Conservation (phyloP, 1,140 invertebrate genomes). For the Drosophila kanapiae region DNA sequence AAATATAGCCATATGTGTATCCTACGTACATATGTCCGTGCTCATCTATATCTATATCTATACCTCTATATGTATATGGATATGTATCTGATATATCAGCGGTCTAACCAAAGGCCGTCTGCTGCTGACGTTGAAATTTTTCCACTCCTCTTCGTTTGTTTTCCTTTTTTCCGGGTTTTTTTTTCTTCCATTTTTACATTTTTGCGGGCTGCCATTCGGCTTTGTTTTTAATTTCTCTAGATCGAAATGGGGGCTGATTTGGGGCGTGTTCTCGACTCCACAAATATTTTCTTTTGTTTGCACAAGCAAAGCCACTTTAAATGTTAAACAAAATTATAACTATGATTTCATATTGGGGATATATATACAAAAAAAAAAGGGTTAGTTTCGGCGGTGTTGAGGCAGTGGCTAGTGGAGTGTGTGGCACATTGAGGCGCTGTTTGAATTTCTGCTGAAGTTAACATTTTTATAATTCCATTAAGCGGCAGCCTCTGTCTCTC, state of each 20-base stretch:
- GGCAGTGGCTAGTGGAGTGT: slow-evolving; percentile 36
- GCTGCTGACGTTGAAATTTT: slow-evolving; percentile 58
- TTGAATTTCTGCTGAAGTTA: slow-evolving; percentile 82
- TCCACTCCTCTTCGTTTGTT: slow-evolving; percentile 13
- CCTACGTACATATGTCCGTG: background rate
- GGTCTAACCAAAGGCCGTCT: slow-evolving; percentile 41
- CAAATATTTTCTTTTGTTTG: slow-evolving; percentile 39
- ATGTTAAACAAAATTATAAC: slow-evolving; percentile 83
- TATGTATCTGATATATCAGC: slow-evolving; percentile 32
- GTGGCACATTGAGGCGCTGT: slow-evolving; percentile 52
- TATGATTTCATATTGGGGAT: slow-evolving; percentile 41
- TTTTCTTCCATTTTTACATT: background rate
- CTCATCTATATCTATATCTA: slow-evolving; percentile 19
- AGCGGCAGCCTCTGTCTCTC: slow-evolving; percentile 44
- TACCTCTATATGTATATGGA: slow-evolving; percentile 6
- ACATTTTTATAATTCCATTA: slow-evolving; percentile 83
- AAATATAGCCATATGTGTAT: slow-evolving; percentile 1
- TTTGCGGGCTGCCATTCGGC: slow-evolving; percentile 1
- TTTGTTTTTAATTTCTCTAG: slow-evolving; percentile 42
- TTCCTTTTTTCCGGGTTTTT: background rate
- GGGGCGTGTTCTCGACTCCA: slow-evolving; percentile 10
- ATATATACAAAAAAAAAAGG: slow-evolving; percentile 49
- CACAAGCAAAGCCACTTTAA: slow-evolving; percentile 73
- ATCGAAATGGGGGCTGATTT: slow-evolving; percentile 18
- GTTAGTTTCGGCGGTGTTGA: slow-evolving; percentile 45